phyloP scores from a whole-genome alignment of 2,888 invertebrate species.

The Bugula neritina region DNA sequence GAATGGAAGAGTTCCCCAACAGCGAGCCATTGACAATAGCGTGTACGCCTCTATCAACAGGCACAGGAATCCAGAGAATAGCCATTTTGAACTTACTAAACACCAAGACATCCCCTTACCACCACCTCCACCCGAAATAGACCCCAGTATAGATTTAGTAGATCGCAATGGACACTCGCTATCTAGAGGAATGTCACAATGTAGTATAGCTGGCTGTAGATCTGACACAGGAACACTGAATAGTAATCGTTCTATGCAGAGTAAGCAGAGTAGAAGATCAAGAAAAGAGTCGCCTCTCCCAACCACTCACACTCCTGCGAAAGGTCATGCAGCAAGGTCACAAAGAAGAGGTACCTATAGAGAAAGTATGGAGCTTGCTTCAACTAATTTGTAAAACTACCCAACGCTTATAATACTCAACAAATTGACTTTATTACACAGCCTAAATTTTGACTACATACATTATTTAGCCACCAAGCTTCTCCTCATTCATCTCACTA shows the following conservation, averaged over 20 bases:
- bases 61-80: neutral
- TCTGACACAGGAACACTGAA: slow-evolving; percentile 7
- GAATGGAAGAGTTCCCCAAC: neutral
- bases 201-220: slow-evolving; percentile 6
- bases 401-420: too few species aligned
- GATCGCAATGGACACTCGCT: neutral
- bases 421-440: too few species aligned
- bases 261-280: neutral
- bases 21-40: slow-evolving; percentile 2
- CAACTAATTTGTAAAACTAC: neutral
- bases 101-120: slow-evolving; percentile 9
- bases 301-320: neutral
- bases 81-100: neutral
- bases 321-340: neutral
- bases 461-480: too few species aligned
- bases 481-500: too few species aligned
- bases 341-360: neutral
- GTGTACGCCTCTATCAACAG: slow-evolving; percentile 17
- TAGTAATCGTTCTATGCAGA: slow-evolving; percentile 13
- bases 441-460: too few species aligned
- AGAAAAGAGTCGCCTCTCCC: neutral
- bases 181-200: neutral
- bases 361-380: neutral
- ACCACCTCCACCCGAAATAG: neutral
- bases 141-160: too few species aligned